Base-by-base conservation (phyloP, 2,113 vertebrate genomes). In the Strix aluco region DNA sequence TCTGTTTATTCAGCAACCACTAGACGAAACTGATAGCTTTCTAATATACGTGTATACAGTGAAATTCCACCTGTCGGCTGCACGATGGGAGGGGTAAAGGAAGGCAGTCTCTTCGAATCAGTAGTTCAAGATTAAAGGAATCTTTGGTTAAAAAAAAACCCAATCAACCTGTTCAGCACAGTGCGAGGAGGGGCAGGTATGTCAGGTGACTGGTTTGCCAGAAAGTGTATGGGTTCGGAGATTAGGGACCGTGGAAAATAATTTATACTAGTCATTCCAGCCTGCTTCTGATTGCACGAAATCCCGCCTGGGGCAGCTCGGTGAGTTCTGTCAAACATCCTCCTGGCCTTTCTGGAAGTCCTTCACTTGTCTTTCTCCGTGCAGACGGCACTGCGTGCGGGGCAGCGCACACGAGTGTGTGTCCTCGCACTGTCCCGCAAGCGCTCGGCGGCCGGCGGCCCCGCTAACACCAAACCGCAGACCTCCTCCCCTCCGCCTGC, bases 1-100 rank as follows among this genome's bases (percentile, higher is more conserved):
- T 88, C 34, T 94, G 92, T 44, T 92, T 95, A 84, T 93, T 93
- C 88, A 91, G 75, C 80, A 90, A 88, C 51, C 59, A 42, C 29
- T 7, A 47, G 46, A 52, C 1, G 23, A 90, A 95, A 94, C 38
- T 36, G 69, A 95, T 92, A 52, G 67, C 18, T 92, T 93, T 94
- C 59, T 90, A 86, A 93, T 93, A 52, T 4, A 57, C 3, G 29
- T 61, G 54, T 47, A 32, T 47, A 36, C 15, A 27, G 72, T 59
- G 61, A 88, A 91, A 94, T 90, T 93, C 79, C 95, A 95, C 94
- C 95, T 97, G 96, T 78, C 18, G 26, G 16, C 49, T 58, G 34
- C 54, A 42, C 3, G 22, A 34, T 46, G 16, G 11, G 30, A 52
- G 5, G 15, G 11, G 16, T 57, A 46, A 82, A 63, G 38, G 10